A percentile compares a stretch with the other conserved stretches of the same genome.
Conservation (phyloP, 2,113 vertebrate species). For the Indicator indicator region DNA sequence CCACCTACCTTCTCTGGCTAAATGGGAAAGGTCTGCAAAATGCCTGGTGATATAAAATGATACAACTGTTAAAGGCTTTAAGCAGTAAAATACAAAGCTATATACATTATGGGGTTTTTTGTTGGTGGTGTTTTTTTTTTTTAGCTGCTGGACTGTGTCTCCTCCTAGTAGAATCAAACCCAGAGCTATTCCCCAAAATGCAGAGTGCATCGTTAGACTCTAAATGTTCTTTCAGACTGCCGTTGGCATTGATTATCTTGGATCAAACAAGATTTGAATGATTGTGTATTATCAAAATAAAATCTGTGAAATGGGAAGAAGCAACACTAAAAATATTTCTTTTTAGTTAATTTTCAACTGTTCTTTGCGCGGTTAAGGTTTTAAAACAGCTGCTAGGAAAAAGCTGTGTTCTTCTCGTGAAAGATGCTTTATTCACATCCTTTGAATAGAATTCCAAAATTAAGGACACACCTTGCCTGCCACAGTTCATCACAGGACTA, state of each 20-base stretch:
- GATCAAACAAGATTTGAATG: background rate
- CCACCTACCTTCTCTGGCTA: background rate
- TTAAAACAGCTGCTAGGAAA: slow-evolving; percentile 5
- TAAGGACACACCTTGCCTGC: background rate
- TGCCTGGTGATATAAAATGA: background rate
- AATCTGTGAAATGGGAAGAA: background rate
- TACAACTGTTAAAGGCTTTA: background rate
- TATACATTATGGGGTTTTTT: background rate
- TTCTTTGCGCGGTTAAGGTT: background rate
- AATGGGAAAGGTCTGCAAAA: background rate
- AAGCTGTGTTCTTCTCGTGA: background rate
- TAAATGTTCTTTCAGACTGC: background rate
- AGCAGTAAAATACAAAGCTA: background rate
- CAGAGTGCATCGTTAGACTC: background rate
- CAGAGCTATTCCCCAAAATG: background rate
- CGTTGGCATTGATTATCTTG: background rate
- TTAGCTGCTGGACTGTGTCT: background rate
- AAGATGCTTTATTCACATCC: background rate
- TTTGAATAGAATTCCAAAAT: slow-evolving; percentile 4
- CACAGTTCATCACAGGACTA: background rate
- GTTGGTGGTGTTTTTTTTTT: background rate
- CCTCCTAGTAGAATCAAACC: background rate
- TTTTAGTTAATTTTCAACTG: background rate
- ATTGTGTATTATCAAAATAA: background rate
- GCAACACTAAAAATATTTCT: background rate